Evolutionary conservation across 2,888 invertebrate genomes (phyloP), one percentile per base, ranked within the genome.

Genomic region (Anarsia innoxiella): DNA sequence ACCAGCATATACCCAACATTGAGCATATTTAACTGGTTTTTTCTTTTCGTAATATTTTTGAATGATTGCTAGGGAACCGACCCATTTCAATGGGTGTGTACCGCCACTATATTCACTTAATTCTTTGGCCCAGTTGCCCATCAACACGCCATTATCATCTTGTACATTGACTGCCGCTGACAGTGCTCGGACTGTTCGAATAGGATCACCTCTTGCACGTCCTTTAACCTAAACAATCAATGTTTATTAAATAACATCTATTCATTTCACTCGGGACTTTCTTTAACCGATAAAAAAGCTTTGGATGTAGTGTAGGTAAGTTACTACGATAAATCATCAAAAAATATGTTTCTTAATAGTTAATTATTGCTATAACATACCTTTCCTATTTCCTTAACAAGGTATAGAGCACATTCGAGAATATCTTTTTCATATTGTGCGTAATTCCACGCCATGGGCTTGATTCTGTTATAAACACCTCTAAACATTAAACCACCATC

Each of bases 1-100:
- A 0, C 96, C 97, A 2, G 96, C 91, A 61, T 96, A 97, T 2
- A 96, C 95, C 96, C 96, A 97, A 63, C 97, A 97, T 57, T 97
- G 97, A 0, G 95, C 97, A 65, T 93, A 98, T 70, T 94, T 95
- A 0, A 97, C 95, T 0, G 96, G 93, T 51, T 91, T 93, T 60
- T 93, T 93, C 37, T 90, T 93, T 49, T 90, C 90, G 58, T 90
- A 91, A 74, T 91, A 97, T 59, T 93, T 88, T 65, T 95, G 94
- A 9, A 97, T 70, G 46, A 97, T 97, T 45, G 91, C 90, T 47
- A 91, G 87, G 23, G 95, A 96, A 0, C 96, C 96, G 12, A 93
- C 83, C 97, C 97, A 98, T 57, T 93, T 92, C 0, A 94, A 91
- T 0, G 97, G 97, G 11, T 94, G 88, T 0, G 90, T 91, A 9